Conservation (phyloP, 2,797 vertebrate genomes). For the Dromococcyx pavoninus region DNA sequence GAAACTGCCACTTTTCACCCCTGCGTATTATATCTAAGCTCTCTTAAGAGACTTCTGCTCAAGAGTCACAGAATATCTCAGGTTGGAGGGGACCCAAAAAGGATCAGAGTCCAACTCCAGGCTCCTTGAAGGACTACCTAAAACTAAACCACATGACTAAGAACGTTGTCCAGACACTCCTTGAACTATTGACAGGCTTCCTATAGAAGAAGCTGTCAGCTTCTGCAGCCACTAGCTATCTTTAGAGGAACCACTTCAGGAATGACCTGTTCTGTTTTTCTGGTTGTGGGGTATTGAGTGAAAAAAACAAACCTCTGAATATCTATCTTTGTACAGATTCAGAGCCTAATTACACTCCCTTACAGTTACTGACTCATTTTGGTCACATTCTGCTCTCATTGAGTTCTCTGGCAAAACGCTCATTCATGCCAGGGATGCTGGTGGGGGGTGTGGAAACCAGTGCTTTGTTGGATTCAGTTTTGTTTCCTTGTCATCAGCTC, state of each 20-base stretch:
- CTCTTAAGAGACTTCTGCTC: neutral
- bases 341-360: neutral
- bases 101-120: neutral
- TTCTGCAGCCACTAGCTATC: neutral
- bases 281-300: neutral
- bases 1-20: neutral
- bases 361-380: neutral
- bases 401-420: neutral
- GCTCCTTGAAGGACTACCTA: neutral
- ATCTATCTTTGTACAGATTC: neutral
- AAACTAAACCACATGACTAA: neutral
- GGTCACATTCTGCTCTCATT: neutral
- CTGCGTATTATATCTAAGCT: neutral
- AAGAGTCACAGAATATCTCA: neutral
- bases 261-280: neutral
- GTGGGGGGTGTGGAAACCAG: neutral
- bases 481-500: neutral
- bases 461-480: neutral
- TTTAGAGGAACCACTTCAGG: neutral
- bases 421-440: neutral
- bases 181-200: neutral
- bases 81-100: neutral
- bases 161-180: neutral
- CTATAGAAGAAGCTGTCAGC: neutral
- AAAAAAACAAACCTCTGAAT: neutral